A percentile compares a stretch with the other conserved stretches of the same genome.
phyloP scores from a whole-genome alignment of 2,888 invertebrate genomes.

The Ctenicera cuprea region DNA sequence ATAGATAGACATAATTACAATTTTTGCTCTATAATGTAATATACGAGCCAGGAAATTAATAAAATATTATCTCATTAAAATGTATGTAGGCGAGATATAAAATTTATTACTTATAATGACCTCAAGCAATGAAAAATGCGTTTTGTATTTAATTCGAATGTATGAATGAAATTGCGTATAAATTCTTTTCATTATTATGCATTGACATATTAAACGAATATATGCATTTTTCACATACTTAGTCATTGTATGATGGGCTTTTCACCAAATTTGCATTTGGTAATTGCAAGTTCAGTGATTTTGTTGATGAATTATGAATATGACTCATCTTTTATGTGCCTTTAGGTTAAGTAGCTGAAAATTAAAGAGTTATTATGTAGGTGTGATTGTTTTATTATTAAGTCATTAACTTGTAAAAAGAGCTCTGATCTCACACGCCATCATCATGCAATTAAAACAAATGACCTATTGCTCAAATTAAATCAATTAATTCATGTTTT shows the following conservation, averaged over 20 bases:
- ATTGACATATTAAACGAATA: neutral
- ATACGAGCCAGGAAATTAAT: too few species aligned
- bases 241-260: neutral
- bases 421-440: too few species aligned
- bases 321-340: neutral
- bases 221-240: constrained; percentile 3
- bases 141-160: neutral
- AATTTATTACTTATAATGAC: neutral
- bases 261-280: neutral
- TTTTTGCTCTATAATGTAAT: too few species aligned
- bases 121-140: neutral
- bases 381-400: too few species aligned
- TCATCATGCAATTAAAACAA: too few species aligned
- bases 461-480: too few species aligned
- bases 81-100: constrained; percentile 6
- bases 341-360: neutral
- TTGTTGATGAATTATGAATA: neutral
- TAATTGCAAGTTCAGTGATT: constrained; percentile 1
- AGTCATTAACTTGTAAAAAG: too few species aligned
- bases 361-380: neutral
- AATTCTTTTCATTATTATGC: neutral
- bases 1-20: too few species aligned
- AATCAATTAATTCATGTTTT: too few species aligned
- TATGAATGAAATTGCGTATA: constrained; percentile 8
- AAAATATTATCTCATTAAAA: neutral